These are phyloP conservation scores for Chaetura pelagica DNA, from an alignment of 2,113 vertebrate genomes.

Conservation along the genomic window DNA sequence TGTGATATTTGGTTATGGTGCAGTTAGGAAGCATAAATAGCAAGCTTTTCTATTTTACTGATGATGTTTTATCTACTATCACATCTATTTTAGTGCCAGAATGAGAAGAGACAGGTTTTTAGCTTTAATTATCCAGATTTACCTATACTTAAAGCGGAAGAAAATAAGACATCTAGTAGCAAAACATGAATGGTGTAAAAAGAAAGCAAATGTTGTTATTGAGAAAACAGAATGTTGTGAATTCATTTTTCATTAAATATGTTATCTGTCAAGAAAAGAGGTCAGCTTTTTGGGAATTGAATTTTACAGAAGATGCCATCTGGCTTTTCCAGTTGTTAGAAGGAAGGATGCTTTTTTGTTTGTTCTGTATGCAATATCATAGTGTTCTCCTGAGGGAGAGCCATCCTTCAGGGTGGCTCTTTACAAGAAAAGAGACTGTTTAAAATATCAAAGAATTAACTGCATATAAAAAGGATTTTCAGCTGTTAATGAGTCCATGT, in stretches of 20 bases:
- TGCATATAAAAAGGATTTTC: constrained; percentile 11
- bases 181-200: background rate
- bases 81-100: background rate
- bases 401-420: background rate
- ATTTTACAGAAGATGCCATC: background rate
- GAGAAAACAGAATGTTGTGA: background rate
- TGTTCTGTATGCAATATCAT: background rate
- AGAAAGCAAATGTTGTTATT: background rate
- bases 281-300: background rate
- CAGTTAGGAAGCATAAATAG: background rate
- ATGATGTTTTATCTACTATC: background rate
- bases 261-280: constrained; percentile 25
- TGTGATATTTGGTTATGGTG: background rate
- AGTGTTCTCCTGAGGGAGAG: background rate
- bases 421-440: background rate
- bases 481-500: background rate
- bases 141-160: background rate
- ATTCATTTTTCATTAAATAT: constrained; percentile 8
- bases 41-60: background rate
- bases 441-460: constrained; percentile 16
- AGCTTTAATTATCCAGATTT: background rate
- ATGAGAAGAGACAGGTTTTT: background rate
- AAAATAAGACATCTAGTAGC: background rate
- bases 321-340: constrained; percentile 33
- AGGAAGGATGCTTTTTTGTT: background rate